Evolutionary conservation across 2,888 invertebrate species (phyloP).

Genomic region (Ptychoptera albimana): DNA sequence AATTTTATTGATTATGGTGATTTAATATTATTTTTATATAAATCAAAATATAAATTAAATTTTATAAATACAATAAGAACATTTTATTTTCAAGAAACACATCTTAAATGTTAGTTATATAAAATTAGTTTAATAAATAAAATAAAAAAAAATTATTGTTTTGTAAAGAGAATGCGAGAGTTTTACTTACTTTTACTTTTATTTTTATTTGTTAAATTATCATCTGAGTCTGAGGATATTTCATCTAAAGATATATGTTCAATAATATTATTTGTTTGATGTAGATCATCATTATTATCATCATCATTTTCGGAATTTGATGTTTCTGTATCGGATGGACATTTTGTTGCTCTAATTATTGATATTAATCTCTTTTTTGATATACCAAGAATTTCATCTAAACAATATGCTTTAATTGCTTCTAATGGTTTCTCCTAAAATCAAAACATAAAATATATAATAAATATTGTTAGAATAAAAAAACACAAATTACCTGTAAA

Average conservation of each 20-base stretch:
- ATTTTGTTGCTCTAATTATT: conserved; percentile 29
- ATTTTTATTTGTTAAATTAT: conserved; percentile 11
- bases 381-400: conserved; percentile 44
- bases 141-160: not conserved
- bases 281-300: conserved; percentile 15
- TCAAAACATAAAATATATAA: not conserved
- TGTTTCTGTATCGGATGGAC: conserved; percentile 29
- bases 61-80: not conserved
- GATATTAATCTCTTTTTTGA: conserved; percentile 42
- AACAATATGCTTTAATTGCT: conserved; percentile 40
- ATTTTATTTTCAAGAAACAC: not conserved
- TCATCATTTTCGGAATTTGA: conserved; percentile 26
- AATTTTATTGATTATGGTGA: conserved; percentile 19
- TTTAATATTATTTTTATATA: conserved; percentile 3
- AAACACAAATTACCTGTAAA: conserved; percentile 19
- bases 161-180: not conserved
- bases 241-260: conserved; percentile 46
- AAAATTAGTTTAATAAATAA: not conserved
- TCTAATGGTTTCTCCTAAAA: conserved; percentile 24
- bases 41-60: conserved; percentile 26
- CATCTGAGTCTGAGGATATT: conserved; percentile 35
- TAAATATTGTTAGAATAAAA: not conserved
- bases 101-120: not conserved
- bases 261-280: conserved; percentile 10
- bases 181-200: too few relatives aligned